These are phyloP conservation scores for Hypena proboscidalis DNA, from an alignment of 2,888 invertebrate species.

Conservation along the genomic window DNA sequence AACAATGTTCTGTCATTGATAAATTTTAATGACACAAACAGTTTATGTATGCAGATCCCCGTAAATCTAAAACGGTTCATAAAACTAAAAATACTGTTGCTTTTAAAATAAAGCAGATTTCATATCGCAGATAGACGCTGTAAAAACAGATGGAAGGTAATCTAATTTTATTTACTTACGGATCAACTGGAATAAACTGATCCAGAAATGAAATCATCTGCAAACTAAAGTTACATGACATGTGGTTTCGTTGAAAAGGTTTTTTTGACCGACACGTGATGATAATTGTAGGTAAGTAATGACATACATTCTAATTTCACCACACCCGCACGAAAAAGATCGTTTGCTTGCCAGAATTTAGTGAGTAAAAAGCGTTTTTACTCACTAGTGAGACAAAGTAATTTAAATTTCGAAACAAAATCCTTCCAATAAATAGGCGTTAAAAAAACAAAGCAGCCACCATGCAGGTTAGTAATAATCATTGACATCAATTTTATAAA, in stretches of 20 bases:
- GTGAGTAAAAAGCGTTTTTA: too few relatives aligned
- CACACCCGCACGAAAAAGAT: too few relatives aligned
- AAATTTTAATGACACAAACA: background rate
- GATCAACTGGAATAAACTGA: slow-evolving; percentile 10
- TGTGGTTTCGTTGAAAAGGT: slow-evolving; percentile 3
- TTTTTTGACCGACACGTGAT: too few relatives aligned
- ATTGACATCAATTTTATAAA: too few relatives aligned
- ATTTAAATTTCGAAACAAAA: too few relatives aligned
- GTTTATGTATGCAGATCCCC: slow-evolving; percentile 3
- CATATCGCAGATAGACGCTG: background rate
- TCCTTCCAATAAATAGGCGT: too few relatives aligned
- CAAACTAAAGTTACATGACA: background rate
- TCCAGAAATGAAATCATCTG: slow-evolving; percentile 21
- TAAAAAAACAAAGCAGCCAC: too few relatives aligned
- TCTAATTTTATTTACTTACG: slow-evolving; percentile 12
- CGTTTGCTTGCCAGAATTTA: too few relatives aligned
- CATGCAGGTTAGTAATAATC: too few relatives aligned
- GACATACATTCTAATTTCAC: too few relatives aligned
- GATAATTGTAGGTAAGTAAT: too few relatives aligned
- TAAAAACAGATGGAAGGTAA: slow-evolving; percentile 6
- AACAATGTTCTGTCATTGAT: background rate
- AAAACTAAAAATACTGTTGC: slow-evolving; percentile 6
- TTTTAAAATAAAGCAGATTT: slow-evolving; percentile 5
- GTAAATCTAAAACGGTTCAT: slow-evolving; percentile 4
- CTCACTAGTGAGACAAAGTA: too few relatives aligned